phyloP scores from a whole-genome alignment of 2,888 invertebrate genomes.

The Agrochola lota region DNA sequence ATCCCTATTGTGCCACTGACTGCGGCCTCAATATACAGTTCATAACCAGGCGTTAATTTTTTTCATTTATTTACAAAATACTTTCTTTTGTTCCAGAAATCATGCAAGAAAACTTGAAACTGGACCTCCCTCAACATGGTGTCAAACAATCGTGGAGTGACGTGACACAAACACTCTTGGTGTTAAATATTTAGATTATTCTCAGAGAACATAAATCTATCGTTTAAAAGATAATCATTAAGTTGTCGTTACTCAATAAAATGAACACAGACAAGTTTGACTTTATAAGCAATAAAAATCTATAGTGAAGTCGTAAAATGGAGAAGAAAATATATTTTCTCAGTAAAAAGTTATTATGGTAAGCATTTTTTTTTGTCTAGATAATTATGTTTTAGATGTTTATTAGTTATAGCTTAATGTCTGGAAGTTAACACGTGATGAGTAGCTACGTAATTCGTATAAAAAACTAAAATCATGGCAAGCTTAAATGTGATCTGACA shows the following conservation, averaged over 20 bases:
- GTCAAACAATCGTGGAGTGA: slow-evolving; percentile 67
- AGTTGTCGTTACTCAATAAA: slow-evolving; percentile 68
- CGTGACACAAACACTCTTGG: slow-evolving; percentile 57
- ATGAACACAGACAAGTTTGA: slow-evolving; percentile 74
- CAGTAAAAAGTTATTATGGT: slow-evolving; percentile 80
- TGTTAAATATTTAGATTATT: slow-evolving; percentile 36
- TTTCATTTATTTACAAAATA: background rate
- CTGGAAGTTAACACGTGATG: background rate
- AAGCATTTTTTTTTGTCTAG: slow-evolving; percentile 65
- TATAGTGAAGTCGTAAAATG: slow-evolving; percentile 79
- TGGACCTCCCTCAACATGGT: slow-evolving; percentile 56
- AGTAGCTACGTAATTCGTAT: background rate
- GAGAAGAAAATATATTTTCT: slow-evolving; percentile 74
- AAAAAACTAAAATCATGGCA: background rate
- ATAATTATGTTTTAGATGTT: background rate
- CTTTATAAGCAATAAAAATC: slow-evolving; percentile 65
- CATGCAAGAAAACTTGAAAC: slow-evolving; percentile 54
- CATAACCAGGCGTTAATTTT: background rate
- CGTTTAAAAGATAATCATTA: slow-evolving; percentile 48
- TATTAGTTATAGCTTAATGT: background rate
- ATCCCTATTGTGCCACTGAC: too few relatives aligned
- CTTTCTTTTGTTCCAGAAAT: slow-evolving; percentile 71
- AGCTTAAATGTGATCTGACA: slow-evolving; percentile 12
- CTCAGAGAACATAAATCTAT: slow-evolving; percentile 46
- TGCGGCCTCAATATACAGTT: background rate